A percentile compares a stretch with the other conserved stretches of the same genome.
These are phyloP conservation scores for Malachius bipustulatus DNA, from an alignment of 2,888 invertebrate genomes.

Conservation along the genomic window DNA sequence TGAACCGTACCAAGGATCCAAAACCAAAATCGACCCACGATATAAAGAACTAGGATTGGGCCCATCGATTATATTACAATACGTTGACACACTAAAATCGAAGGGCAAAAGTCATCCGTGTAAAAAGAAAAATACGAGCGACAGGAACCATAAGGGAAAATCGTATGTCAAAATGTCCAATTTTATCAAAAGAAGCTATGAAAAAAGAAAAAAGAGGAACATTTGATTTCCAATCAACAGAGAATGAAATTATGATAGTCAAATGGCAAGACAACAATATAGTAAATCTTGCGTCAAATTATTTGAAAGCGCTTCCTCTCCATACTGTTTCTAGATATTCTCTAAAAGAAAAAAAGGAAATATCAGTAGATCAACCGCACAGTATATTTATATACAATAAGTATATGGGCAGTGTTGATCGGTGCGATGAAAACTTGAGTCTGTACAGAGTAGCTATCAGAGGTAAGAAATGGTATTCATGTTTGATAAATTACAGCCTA, in stretches of 20 bases:
- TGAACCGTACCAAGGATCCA: conserved; percentile 20
- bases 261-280: conserved; percentile 17
- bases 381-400: conserved; percentile 15
- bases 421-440: conserved; percentile 21
- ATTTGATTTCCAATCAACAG: conserved; percentile 12
- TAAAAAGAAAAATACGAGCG: conserved; percentile 7
- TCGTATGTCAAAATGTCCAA: conserved; percentile 9
- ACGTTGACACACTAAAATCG: conserved; percentile 11
- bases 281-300: conserved; percentile 13
- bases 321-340: conserved; percentile 14
- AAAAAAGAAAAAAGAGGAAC: conserved; percentile 14
- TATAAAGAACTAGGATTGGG: conserved; percentile 14
- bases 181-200: conserved; percentile 3
- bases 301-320: conserved; percentile 9
- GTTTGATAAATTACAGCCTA: conserved; percentile 18
- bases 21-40: conserved; percentile 9
- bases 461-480: conserved; percentile 25
- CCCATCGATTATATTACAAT: conserved; percentile 12
- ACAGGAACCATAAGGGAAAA: conserved; percentile 13
- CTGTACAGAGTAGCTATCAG: conserved; percentile 18
- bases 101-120: no score
- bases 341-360: conserved; percentile 14
- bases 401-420: conserved; percentile 20
- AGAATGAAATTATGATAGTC: conserved; percentile 10
- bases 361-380: conserved; percentile 12